phyloP scores from a whole-genome alignment of 2,113 vertebrate species.

The Chauna torquata region DNA sequence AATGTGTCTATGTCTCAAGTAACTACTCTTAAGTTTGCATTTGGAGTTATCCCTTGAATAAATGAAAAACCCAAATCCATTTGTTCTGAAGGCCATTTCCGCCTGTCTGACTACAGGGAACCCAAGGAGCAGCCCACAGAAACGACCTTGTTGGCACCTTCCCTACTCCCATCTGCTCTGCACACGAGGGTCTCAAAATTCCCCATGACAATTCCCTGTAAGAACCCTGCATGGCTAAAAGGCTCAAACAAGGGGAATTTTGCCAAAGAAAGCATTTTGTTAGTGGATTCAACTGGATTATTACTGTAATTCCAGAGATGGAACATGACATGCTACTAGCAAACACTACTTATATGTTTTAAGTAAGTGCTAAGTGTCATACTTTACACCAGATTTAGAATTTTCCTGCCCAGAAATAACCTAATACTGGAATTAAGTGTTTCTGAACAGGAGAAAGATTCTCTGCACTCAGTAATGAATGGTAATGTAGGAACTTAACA shows the following conservation, averaged over 20 bases:
- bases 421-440: not conserved
- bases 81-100: not conserved
- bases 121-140: not conserved
- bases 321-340: not conserved
- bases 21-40: not conserved
- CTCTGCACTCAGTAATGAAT: not conserved
- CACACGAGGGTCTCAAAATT: not conserved
- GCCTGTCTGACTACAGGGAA: not conserved
- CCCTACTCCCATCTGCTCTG: not conserved
- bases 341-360: not conserved
- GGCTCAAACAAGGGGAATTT: not conserved
- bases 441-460: not conserved
- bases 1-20: not conserved
- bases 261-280: not conserved
- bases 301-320: not conserved
- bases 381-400: not conserved
- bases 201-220: not conserved
- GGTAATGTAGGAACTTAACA: not conserved
- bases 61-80: not conserved
- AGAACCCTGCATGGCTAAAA: not conserved
- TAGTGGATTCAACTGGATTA: constrained; percentile 18
- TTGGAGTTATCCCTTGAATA: not conserved
- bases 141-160: not conserved
- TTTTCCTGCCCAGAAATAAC: constrained; percentile 9
- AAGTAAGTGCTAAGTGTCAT: not conserved